Evolutionary conservation across 2,113 vertebrate genomes (phyloP), one percentile per base, ranked within the genome.

Genomic region (Cnemophilus loriae): DNA sequence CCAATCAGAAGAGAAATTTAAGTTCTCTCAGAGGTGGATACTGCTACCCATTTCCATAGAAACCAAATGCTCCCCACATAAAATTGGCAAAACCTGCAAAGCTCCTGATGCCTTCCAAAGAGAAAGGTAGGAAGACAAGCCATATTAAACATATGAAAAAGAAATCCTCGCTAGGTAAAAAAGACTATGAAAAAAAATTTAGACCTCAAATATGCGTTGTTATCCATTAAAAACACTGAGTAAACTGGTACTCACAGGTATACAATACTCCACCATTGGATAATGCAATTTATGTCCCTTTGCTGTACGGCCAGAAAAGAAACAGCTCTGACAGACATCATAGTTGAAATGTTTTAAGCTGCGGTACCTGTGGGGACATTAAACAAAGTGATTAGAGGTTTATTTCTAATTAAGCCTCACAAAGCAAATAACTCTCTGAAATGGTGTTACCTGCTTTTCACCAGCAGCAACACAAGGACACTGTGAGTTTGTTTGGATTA

Each of bases 331-430:
- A 97, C 99, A 99, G 91, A 99, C 99, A 9, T 99, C 99, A 74
- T 99, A 99, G 97, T 99, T 99, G 98, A 99, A 99, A 98, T 99
- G 99, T 94, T 99, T 99, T 90, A 99, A 97, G 97, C 99, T 99
- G 90, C 99, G 98, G 97, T 99, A 99, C 97, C 99, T 99, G 87
- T 4, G 78, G 47, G 93, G 73, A 91, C 46, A 96, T 90, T 33
- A 87, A 93, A 60, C 56, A 91, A 84, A 78, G n/a, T 1, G 10
- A 84, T 94, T 80, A 96, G 71, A 59, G 13, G 44, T 85, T 90
- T 77, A 59, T 10, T 73, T 84, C 37, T 87, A 90, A 82, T 78
- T 83, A 91, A 93, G 79, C 42, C 18, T 91, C 61, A 75, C 4
- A 10, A 93, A 39, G 32, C 20, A 87, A 47, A 84, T 63, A 82